Evolutionary conservation across 2,113 vertebrate genomes (phyloP).

Genomic region (Macquaria ambigua): DNA sequence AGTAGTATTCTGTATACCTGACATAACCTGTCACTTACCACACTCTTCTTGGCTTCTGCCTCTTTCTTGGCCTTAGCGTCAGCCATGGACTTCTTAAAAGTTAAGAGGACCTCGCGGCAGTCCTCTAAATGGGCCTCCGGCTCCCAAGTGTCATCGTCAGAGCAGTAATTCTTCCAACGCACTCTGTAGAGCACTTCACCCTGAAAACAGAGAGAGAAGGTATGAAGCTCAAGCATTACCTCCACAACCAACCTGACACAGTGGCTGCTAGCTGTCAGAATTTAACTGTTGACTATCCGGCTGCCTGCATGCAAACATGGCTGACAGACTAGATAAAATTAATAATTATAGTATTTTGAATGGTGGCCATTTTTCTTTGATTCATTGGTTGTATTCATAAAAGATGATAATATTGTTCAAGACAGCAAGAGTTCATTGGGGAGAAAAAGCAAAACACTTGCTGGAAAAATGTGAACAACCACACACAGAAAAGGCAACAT

Average conservation of each 20-base stretch:
- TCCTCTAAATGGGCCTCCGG: constrained; percentile 95
- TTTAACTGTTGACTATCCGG: not conserved
- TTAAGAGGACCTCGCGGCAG: constrained; percentile 94
- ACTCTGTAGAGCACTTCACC: constrained; percentile 94
- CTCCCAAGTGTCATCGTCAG: constrained; percentile 98
- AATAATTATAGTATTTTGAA: not conserved
- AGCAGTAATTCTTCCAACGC: constrained; percentile 96
- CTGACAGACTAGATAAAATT: not conserved
- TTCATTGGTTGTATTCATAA: not conserved
- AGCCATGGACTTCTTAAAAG: constrained; percentile 87
- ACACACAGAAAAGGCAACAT: not conserved
- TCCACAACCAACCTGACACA: not conserved
- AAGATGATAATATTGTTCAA: not conserved
- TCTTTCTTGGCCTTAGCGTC: constrained; percentile 91
- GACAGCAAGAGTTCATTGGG: not conserved
- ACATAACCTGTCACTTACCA: constrained; percentile 67
- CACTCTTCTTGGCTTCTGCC: constrained; percentile 76
- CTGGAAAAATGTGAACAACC: not conserved
- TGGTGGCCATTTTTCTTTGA: not conserved
- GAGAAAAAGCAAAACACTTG: not conserved
- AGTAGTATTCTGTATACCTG: not conserved
- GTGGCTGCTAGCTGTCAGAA: not conserved
- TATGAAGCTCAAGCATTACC: not conserved
- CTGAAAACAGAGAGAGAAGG: constrained; percentile 75
- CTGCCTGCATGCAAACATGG: not conserved